phyloP scores from a whole-genome alignment of 2,113 vertebrate genomes.

The Heloderma charlesbogerti region DNA sequence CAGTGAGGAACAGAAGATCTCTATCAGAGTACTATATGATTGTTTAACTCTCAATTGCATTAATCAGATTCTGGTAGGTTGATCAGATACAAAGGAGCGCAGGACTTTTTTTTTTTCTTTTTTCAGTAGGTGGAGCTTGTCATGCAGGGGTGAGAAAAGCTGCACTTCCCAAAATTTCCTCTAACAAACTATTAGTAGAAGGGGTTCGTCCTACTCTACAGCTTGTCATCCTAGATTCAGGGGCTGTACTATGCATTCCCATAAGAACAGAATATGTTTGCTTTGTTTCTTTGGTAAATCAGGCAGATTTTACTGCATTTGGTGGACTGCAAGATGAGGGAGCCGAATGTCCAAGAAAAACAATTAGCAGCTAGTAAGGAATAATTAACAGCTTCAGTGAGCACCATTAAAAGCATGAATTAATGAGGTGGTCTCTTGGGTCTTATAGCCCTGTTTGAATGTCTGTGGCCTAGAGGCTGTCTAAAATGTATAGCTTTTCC shows the following conservation, averaged over 20 bases:
- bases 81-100: not conserved
- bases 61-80: not conserved
- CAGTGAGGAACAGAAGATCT: too few species aligned
- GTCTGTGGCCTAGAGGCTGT: slow-evolving; percentile 24
- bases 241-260: not conserved
- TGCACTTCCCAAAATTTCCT: not conserved
- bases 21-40: not conserved
- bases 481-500: slow-evolving; percentile 50
- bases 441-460: slow-evolving; percentile 54
- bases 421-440: slow-evolving; percentile 66
- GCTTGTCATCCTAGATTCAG: not conserved
- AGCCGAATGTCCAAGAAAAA: slow-evolving; percentile 61
- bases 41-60: not conserved
- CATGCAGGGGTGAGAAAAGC: not conserved
- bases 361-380: slow-evolving; percentile 72
- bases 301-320: not conserved
- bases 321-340: not conserved
- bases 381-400: slow-evolving; percentile 72
- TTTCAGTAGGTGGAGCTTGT: not conserved
- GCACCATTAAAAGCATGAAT: slow-evolving; percentile 65
- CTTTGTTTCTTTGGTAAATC: not conserved
- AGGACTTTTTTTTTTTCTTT: too few species aligned
- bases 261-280: not conserved
- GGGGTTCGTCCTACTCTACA: not conserved
- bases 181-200: not conserved